Conservation (phyloP, 2,888 invertebrate genomes). For the Cistogaster globosa region DNA sequence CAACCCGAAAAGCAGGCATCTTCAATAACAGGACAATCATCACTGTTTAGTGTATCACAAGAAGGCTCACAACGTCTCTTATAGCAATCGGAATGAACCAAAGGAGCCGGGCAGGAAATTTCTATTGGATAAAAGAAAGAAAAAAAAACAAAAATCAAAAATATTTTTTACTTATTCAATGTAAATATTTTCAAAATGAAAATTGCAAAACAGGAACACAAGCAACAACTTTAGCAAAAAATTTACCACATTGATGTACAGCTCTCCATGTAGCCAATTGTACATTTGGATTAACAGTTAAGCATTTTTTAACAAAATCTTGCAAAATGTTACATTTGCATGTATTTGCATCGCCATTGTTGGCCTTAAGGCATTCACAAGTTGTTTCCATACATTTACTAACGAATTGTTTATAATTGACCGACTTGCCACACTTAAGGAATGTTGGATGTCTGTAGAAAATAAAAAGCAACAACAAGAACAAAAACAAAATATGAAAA, state of each 20-base stretch:
- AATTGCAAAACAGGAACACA: neutral
- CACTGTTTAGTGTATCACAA: slow-evolving; percentile 86
- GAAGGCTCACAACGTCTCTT: slow-evolving; percentile 90
- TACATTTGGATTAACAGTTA: slow-evolving; percentile 86
- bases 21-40: slow-evolving; percentile 86
- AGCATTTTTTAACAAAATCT: slow-evolving; percentile 89
- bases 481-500: neutral
- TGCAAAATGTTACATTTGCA: slow-evolving; percentile 89
- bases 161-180: slow-evolving; percentile 21
- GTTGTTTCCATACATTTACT: slow-evolving; percentile 89
- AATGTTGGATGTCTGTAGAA: slow-evolving; percentile 86
- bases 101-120: slow-evolving; percentile 88
- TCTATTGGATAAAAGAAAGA: slow-evolving; percentile 83
- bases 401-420: slow-evolving; percentile 88
- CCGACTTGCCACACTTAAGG: slow-evolving; percentile 85
- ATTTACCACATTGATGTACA: slow-evolving; percentile 85
- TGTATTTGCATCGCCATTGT: slow-evolving; percentile 82
- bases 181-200: slow-evolving; percentile 6
- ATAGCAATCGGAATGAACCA: slow-evolving; percentile 93
- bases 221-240: neutral
- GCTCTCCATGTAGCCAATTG: slow-evolving; percentile 89
- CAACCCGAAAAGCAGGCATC: slow-evolving; percentile 92
- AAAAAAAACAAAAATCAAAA: slow-evolving; percentile 3
- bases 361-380: slow-evolving; percentile 88
- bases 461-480: neutral